Evolutionary conservation across 2,113 vertebrate species (phyloP), one percentile per base, ranked within the genome.

Genomic region (Talpa occidentalis): DNA sequence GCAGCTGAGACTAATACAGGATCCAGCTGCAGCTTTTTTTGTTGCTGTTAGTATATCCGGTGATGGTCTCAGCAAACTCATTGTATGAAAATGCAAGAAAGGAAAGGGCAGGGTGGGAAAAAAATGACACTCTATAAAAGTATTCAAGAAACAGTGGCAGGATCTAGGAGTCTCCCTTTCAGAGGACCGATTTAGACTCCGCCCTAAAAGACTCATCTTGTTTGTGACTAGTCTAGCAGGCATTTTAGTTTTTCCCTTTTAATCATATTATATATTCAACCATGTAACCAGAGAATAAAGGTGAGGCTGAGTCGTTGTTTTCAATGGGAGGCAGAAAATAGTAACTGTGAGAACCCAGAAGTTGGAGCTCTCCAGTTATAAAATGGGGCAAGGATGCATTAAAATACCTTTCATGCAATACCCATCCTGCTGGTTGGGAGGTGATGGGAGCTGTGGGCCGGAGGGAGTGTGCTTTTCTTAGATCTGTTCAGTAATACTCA

Each of bases 31-130:
- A 97, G 94, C 79, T 72, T 97, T 88, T 88, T 96, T 97, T 97
- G 93, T 97, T 96, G 97, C 95, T 98, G 96, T 97, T 98, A 95
- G 95, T 94, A 94, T 96, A 97, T 98, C 97, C 92, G 97, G 98
- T 97, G 98, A 97, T 97, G 97, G 97, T 97, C 94, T 88, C 14
- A 93, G 97, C 96, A 95, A 79, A 98, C 96, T 98, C 97, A 98
- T 98, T 98, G 98, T 98, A 97, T 97, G 97, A 98, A 97, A 98
- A 98, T 97, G 96, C 97, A 97, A 76, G 90, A 97, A 97, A 98
- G 98, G 98, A 98, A 98, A 98, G 97, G 98, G 98, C 93, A 98
- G 98, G 98, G 98, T 98, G 98, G 98, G 98, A 97, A 98, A 98
- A 98, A 98, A 97, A 93, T 98, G 98, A 98, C 98, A 96, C 97